These are phyloP conservation scores for Neodiprion lecontei DNA, from an alignment of 1,140 invertebrate genomes.

Conservation along the genomic window DNA sequence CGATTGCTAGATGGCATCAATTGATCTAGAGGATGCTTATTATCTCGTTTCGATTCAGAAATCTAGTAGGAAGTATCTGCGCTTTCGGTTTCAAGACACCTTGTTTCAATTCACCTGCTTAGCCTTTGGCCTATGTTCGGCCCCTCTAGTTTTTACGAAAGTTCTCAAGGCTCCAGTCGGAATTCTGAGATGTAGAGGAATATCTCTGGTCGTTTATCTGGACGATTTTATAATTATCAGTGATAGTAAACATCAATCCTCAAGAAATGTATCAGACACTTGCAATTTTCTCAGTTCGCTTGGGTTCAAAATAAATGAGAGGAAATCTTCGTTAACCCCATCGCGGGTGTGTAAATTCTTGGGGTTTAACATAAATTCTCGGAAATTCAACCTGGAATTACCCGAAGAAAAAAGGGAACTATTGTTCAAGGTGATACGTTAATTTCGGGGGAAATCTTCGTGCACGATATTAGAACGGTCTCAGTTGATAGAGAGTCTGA, in stretches of 20 bases:
- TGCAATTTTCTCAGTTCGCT: conserved; percentile 17
- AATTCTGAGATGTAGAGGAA: too few relatives aligned
- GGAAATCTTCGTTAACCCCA: conserved; percentile 14
- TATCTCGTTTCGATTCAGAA: conserved; percentile 32
- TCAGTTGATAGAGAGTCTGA: conserved; percentile 19
- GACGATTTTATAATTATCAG: conserved; percentile 24
- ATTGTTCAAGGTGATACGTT: conserved; percentile 2
- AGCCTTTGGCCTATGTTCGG: conserved; percentile 15
- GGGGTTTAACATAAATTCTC: conserved; percentile 14
- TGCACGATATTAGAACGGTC: conserved; percentile 18
- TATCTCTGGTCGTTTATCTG: background rate
- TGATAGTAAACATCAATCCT: background rate
- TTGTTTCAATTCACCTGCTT: conserved; percentile 21
- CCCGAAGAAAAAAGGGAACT: conserved; percentile 17
- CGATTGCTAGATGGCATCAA: conserved; percentile 14
- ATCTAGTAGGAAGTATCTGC: conserved; percentile 29
- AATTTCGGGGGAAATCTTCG: conserved; percentile 1
- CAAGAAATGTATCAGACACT: conserved; percentile 12
- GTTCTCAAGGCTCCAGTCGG: background rate
- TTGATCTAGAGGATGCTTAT: conserved; percentile 32
- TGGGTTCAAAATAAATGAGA: conserved; percentile 21
- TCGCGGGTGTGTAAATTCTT: conserved; percentile 20
- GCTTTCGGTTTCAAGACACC: conserved; percentile 16
- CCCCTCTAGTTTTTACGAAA: conserved; percentile 14
- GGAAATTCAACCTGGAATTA: conserved; percentile 17